Conservation (phyloP, 1,140 invertebrate species). For the Aphis gossypii region DNA sequence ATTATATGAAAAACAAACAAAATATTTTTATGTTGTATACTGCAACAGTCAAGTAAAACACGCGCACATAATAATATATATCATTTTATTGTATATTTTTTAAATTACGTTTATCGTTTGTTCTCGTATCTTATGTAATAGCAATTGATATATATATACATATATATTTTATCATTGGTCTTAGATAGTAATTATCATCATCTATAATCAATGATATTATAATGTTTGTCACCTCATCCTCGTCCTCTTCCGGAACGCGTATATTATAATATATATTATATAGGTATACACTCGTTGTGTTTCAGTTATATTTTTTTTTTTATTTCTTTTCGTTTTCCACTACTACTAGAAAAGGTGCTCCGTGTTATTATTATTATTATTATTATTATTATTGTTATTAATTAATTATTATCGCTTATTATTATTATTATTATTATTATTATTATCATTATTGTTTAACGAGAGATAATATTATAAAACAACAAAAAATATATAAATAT, state of each 20-base stretch:
- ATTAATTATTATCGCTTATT: slow-evolving; percentile 31
- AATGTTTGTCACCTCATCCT: slow-evolving; percentile 8
- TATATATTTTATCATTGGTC: not conserved
- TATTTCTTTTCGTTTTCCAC: slow-evolving; percentile 30
- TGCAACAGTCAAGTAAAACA: slow-evolving; percentile 9
- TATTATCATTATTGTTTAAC: slow-evolving; percentile 45
- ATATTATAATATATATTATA: not conserved
- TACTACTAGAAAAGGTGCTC: slow-evolving; percentile 42
- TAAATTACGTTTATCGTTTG: slow-evolving; percentile 8
- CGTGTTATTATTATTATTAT: slow-evolving; percentile 35
- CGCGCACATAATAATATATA: not conserved
- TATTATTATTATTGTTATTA: not conserved
- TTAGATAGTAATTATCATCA: not conserved
- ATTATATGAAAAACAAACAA: not conserved
- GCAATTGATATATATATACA: not conserved
- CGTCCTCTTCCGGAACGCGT: slow-evolving; percentile 33
- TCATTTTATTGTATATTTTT: slow-evolving; percentile 19
- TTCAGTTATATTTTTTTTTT: not conserved
- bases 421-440: slow-evolving; percentile 35
- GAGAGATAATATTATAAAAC: slow-evolving; percentile 35
- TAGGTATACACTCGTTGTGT: not conserved
- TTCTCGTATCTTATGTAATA: slow-evolving; percentile 7
- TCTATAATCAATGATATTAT: slow-evolving; percentile 16
- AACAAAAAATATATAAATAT: slow-evolving; percentile 1
- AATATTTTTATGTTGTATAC: slow-evolving; percentile 35